Percentiles rank a stretch among this genome's conserved stretches.
phyloP scores from a whole-genome alignment of 2,888 invertebrate species.

The Epirrhoe tristata region DNA sequence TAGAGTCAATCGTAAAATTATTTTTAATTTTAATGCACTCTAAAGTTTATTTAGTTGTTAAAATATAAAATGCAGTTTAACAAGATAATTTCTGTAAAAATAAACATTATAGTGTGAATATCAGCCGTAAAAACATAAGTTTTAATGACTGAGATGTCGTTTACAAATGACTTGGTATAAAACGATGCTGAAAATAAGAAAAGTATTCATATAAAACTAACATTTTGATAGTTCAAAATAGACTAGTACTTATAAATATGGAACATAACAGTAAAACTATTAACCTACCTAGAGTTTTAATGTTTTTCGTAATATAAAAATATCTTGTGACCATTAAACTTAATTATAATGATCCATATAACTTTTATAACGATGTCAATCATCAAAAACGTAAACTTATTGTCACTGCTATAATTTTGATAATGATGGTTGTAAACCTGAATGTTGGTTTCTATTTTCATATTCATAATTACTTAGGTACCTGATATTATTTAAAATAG shows the following conservation, averaged over 20 bases:
- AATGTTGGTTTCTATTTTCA: slow-evolving; percentile 9
- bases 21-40: slow-evolving; percentile 20
- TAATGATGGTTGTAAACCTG: slow-evolving; percentile 11
- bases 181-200: slow-evolving; percentile 32
- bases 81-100: slow-evolving; percentile 37
- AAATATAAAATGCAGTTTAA: slow-evolving; percentile 31
- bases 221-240: slow-evolving; percentile 24
- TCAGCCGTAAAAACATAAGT: slow-evolving; percentile 31
- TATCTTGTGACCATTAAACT: slow-evolving; percentile 21
- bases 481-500: background rate
- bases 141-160: slow-evolving; percentile 34
- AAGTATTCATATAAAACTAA: slow-evolving; percentile 15
- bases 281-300: slow-evolving; percentile 20
- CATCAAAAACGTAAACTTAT: background rate
- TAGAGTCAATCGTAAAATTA: slow-evolving; percentile 21
- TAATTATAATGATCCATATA: slow-evolving; percentile 9
- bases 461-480: background rate
- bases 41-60: slow-evolving; percentile 18
- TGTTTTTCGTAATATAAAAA: slow-evolving; percentile 21
- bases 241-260: background rate
- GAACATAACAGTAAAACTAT: slow-evolving; percentile 10
- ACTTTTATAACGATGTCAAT: slow-evolving; percentile 2
- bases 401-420: background rate
- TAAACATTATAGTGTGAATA: slow-evolving; percentile 38
- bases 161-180: slow-evolving; percentile 41